Evolutionary conservation across 1,140 invertebrate genomes (phyloP), one percentile per base, ranked within the genome.

Genomic region (Drosophila sechellia): DNA sequence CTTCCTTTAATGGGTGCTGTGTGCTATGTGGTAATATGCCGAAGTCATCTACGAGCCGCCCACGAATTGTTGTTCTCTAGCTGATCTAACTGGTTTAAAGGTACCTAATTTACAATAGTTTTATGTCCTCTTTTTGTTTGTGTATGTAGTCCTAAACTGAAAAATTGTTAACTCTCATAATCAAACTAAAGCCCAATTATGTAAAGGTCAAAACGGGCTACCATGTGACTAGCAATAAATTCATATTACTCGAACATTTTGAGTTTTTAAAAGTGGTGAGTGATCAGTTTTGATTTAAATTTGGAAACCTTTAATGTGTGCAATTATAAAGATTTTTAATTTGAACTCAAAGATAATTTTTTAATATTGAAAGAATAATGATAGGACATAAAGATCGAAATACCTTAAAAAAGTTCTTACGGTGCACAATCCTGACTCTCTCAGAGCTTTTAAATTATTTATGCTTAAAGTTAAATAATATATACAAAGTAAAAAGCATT

Each of bases 101-200:
- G 86, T 91, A 91, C 90, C 90, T 91, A 91, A 91, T 90, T 90
- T 91, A 91, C 90, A 91, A 80, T 89, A 91, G 86, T 89, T 81
- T 72, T 73, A 49, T 56, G 54, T 52, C 45, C 52, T 63, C 48
- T 42, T n/a, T 39, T 43, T 13, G 17, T n/a, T 27, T 25, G 22
- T 5, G 35, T 50, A 27, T 31, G 20, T 17, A 61, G 64, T 59
- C 53, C 42, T 10, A 45, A 27, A 40, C 2, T 40, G 17, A 27
- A 2, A 22, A 35, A 4, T 27, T 20, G 3, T 52, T 11, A 17
- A 49, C 13, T 17, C 45, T 35, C 4, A 6, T 53, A 10, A 17
- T 8, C 2, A 13, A 12, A 40, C 74, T 48, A 35, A 43, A 56
- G 1, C 0, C 57, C 0, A 64, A 37, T 20, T 17, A 46, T 37